These are phyloP conservation scores for Loxodonta africana DNA, from an alignment of 2,113 vertebrate species.

Conservation along the genomic window DNA sequence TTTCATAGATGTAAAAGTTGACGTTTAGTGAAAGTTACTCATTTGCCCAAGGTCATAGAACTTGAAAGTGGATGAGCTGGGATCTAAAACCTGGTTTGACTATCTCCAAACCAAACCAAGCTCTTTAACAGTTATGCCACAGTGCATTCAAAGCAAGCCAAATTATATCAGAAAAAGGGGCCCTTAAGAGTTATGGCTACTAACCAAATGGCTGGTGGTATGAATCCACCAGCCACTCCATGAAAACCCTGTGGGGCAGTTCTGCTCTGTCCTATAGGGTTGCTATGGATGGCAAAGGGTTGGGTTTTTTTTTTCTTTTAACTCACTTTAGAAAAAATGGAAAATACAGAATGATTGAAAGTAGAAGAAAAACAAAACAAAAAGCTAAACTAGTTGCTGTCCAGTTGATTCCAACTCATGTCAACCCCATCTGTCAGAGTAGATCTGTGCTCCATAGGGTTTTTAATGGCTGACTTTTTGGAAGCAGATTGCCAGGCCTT, in stretches of 20 bases:
- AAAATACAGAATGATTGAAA: background rate
- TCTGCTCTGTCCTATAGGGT: too few species aligned
- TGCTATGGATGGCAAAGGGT: too few species aligned
- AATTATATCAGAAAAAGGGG: background rate
- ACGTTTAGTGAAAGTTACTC: background rate
- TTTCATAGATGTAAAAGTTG: background rate
- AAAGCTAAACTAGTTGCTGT: background rate
- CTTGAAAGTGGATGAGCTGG: background rate
- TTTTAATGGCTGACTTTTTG: background rate
- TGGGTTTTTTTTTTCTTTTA: too few species aligned
- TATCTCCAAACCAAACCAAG: conserved; percentile 27
- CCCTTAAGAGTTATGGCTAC: background rate
- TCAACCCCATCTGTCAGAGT: background rate
- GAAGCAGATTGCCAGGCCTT: background rate
- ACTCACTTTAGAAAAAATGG: background rate
- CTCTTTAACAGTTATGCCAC: background rate
- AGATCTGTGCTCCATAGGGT: background rate
- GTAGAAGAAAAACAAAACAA: background rate
- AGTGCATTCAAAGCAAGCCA: background rate
- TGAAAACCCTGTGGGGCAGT: too few species aligned
- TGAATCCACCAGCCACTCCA: too few species aligned
- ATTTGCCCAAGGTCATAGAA: background rate
- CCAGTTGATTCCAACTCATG: background rate
- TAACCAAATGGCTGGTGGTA: too few species aligned
- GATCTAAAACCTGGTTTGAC: background rate